Base-by-base conservation (phyloP, 2,888 invertebrate genomes). In the Hirtodrosophila duncani region DNA sequence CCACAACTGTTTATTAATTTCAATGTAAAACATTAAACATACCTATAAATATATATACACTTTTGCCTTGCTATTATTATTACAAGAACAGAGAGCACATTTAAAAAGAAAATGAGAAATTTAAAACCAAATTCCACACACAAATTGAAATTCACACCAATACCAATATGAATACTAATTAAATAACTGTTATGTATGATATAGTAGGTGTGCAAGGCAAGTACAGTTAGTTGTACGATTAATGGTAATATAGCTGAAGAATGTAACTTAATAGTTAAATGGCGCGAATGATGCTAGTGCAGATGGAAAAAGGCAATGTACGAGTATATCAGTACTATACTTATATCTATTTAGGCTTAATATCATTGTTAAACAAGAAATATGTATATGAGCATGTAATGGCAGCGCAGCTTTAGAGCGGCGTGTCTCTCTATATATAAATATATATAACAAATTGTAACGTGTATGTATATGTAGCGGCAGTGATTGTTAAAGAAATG, bases 401-500 rank as follows among this genome's bases (percentile, higher is more conserved):
- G 60, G 69, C 52, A 43, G 60, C 63, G 58, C 44, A 58, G 42
- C 42, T 29, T 43, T 57, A 30, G 36, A 63, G 41, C 51, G 38
- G 53, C 36, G 61, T 38, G 42, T 38, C 42, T 43, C 41, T 42
- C 36, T 38, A 55, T 39, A 61, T 56, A 57, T 48, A 56, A 52
- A 68, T 52, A 50, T 59, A 63, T 55, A 57, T 59, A 66, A 63
- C 42, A 67, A 69, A 77, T 59, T 65, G 77, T 81, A 77, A 68
- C 58, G 67, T 78, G 64, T 82, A 75, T 82, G 79, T 82, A 81
- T 75, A 82, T 82, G 70, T 81, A 81, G 83, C 68, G 67, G 78
- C 81, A 80, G 83, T 83, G 83, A 81, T 81, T 81, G 83, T 81
- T 81, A 81, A 75, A 69, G 67, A 81, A 81, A 82, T 69, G 65